Percentiles rank a stretch among this genome's conserved stretches.
phyloP scores from a whole-genome alignment of 1,140 invertebrate genomes.

The Meloidogyne chitwoodi region DNA sequence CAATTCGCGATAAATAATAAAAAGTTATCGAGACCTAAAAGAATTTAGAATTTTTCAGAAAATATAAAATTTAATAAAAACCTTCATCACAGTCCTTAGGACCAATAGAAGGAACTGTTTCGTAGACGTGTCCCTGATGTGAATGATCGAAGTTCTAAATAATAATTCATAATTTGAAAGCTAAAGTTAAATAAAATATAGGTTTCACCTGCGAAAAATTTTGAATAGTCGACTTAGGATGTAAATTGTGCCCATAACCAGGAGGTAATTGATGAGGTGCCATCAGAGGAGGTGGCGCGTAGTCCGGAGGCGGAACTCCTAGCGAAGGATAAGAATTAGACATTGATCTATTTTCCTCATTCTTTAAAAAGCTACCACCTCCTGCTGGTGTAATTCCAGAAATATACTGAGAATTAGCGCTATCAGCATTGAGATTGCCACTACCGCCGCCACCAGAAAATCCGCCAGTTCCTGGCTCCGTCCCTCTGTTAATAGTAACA shows the following conservation, averaged over 20 bases:
- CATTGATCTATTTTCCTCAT: not conserved
- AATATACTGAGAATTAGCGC: not conserved
- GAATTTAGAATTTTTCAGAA: constrained; percentile 5
- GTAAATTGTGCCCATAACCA: not conserved
- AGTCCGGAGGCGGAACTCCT: constrained; percentile 16
- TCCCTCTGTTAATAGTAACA: not conserved
- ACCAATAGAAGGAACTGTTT: constrained; percentile 18
- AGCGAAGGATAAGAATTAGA: not conserved
- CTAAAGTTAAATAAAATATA: too few species aligned
- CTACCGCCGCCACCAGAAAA: not conserved
- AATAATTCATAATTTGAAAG: too few species aligned
- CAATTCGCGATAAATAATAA: too few species aligned
- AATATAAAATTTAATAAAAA: not conserved
- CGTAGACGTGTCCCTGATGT: constrained; percentile 44
- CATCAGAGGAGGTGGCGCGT: constrained; percentile 17
- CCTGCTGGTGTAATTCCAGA: not conserved
- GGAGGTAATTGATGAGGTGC: constrained; percentile 19
- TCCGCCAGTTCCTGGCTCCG: not conserved
- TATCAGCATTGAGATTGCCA: too few species aligned
- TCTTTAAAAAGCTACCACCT: not conserved
- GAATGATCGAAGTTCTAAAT: too few species aligned
- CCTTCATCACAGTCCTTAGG: constrained; percentile 20
- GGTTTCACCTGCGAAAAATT: too few species aligned
- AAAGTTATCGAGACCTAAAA: constrained; percentile 10
- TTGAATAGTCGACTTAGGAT: not conserved